These are phyloP conservation scores for Craterocephalus amniculus DNA, from an alignment of 2,797 vertebrate species.

Conservation along the genomic window DNA sequence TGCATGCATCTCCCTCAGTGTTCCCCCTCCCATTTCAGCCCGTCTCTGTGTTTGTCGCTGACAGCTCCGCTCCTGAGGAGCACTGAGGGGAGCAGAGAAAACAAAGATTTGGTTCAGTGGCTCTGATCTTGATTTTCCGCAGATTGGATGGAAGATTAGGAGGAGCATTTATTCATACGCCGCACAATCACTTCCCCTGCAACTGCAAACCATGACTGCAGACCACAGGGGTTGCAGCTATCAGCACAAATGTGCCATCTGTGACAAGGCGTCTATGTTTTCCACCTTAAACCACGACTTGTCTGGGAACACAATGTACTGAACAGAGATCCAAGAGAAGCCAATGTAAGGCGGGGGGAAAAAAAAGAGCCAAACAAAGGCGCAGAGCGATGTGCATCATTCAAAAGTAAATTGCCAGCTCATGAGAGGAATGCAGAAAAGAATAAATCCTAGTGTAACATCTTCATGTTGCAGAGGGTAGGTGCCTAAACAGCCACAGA, in stretches of 20 bases:
- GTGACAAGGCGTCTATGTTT: conserved; percentile 64
- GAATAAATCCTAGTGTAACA: conserved; percentile 23
- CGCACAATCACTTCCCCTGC: conserved; percentile 66
- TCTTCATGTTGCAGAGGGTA: conserved; percentile 28
- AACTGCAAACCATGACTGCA: conserved; percentile 67
- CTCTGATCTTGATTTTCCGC: conserved; percentile 80
- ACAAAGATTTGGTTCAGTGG: conserved; percentile 82
- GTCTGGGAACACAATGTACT: conserved; percentile 48
- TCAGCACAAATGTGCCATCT: conserved; percentile 76
- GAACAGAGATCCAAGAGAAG: conserved; percentile 53
- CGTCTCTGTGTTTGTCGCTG: conserved; percentile 61
- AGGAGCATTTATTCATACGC: conserved; percentile 72
- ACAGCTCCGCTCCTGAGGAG: conserved; percentile 77
- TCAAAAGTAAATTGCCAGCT: conserved; percentile 34
- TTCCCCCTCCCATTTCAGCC: conserved; percentile 35
- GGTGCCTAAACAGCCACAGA: not conserved
- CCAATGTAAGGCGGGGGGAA: conserved; percentile 21
- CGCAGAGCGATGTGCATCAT: conserved; percentile 23
- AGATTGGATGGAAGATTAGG: conserved; percentile 80
- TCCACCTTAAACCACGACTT: conserved; percentile 60
- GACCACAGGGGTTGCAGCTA: conserved; percentile 75
- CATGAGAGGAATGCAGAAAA: conserved; percentile 31
- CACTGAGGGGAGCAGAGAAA: conserved; percentile 72
- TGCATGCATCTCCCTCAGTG: conserved; percentile 33
- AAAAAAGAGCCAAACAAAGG: conserved; percentile 33